Evolutionary conservation across 2,888 invertebrate species (phyloP), one percentile per base, ranked within the genome.

Genomic region (Melanchra persicariae): DNA sequence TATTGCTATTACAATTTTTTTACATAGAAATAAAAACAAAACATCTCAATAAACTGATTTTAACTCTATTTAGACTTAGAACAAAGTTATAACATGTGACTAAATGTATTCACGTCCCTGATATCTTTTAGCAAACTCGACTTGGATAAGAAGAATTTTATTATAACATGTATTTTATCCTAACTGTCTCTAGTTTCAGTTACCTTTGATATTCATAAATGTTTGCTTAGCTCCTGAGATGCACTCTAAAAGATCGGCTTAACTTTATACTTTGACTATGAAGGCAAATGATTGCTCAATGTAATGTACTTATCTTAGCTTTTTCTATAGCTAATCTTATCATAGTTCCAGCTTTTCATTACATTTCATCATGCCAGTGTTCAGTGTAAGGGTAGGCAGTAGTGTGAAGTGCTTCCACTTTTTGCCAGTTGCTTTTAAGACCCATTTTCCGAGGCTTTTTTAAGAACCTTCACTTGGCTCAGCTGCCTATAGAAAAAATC

Each of bases 201-300:
- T 47, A 49, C 64, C 77, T 77, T 76, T 77, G 71, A 76, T 76
- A 77, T 76, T 76, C 64, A 70, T 65, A 76, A 65, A 76, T 58
- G 77, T 76, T 70, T 57, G 57, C 77, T 65, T 15, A 77, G 49
- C 60, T 40, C 34, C 30, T 47, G 40, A 64, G 64, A 64, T 70
- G 77, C 77, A 77, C 70, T 76, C 49, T 60, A 70, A 70, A 65
- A 77, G 57, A 70, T 65, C 71, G 55, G 70, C 70, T 76, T 61
- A 70, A 45, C 59, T 64, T 60, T 60, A 49, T 60, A 54, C 70
- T 70, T 45, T 51, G 51, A 62, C 69, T 69, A 63, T 62, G 45
- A 55, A 75, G 64, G 63, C 51, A 70, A 70, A 70, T 64, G 55
- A 60, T 64, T 51, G 40, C 77, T 60, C 30, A 34, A 17, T 51